phyloP scores from a whole-genome alignment of 1,140 invertebrate species.

The Oryzaephilus surinamensis region DNA sequence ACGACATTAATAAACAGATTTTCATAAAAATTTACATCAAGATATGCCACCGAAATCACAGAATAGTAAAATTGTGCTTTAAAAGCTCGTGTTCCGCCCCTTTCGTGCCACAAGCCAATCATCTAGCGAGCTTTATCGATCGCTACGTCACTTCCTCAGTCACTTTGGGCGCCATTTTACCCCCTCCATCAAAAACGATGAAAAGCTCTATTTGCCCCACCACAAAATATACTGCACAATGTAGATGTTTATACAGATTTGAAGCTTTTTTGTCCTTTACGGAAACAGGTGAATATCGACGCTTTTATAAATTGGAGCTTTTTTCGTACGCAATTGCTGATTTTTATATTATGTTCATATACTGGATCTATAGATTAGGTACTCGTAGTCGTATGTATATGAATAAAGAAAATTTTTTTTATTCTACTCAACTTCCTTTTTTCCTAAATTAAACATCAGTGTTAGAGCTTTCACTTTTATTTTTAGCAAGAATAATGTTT shows the following conservation, averaged over 20 bases:
- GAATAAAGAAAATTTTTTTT: no score
- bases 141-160: constrained; percentile 33
- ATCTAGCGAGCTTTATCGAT: constrained; percentile 28
- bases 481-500: no score
- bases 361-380: no score
- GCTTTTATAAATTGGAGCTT: constrained; percentile 13
- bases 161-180: constrained; percentile 31
- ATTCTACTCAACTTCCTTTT: no score
- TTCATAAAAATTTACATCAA: constrained; percentile 20
- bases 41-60: constrained; percentile 25
- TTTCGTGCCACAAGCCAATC: constrained; percentile 25
- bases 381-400: no score
- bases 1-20: constrained; percentile 15
- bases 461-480: no score
- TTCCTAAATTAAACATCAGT: no score
- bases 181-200: constrained; percentile 25
- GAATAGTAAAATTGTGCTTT: constrained; percentile 24
- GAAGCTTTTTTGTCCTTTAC: constrained; percentile 15
- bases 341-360: no score
- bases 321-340: no score
- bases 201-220: constrained; percentile 11
- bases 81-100: constrained; percentile 21
- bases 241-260: constrained; percentile 25
- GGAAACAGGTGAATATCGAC: constrained; percentile 19
- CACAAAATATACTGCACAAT: constrained; percentile 14